Conservation (phyloP, 1,140 invertebrate species). For the Heliconius eleuchia region DNA sequence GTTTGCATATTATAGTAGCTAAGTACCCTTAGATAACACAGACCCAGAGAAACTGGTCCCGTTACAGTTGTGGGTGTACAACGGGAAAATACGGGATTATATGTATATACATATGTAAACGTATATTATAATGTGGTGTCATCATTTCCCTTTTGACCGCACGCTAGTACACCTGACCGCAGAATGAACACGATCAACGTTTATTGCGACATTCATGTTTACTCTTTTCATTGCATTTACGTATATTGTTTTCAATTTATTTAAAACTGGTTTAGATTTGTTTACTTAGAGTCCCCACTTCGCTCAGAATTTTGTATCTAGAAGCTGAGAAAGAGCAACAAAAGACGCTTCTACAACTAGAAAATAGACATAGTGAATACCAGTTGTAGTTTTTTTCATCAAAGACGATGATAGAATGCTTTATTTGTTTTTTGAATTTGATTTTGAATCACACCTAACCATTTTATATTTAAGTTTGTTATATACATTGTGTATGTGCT, state of each 20-base stretch:
- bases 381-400: too few species aligned
- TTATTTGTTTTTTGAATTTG: background rate
- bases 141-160: constrained; percentile 35
- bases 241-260: background rate
- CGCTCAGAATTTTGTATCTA: background rate
- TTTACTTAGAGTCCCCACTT: background rate
- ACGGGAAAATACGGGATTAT: background rate
- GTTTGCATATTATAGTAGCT: constrained; percentile 26
- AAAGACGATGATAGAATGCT: background rate
- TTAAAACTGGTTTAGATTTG: background rate
- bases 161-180: constrained; percentile 39
- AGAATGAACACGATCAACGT: constrained; percentile 17
- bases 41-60: constrained; percentile 22
- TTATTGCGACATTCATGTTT: constrained; percentile 17
- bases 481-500: too few species aligned
- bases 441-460: too few species aligned
- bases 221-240: background rate
- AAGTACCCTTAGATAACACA: constrained; percentile 24
- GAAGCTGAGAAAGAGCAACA: background rate
- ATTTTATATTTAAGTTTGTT: too few species aligned
- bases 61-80: constrained; percentile 25
- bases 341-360: background rate
- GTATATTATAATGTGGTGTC: constrained; percentile 20
- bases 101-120: background rate
- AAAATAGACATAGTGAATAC: too few species aligned